A percentile compares a stretch with the other conserved stretches of the same genome.
Evolutionary conservation across 2,113 vertebrate species (phyloP).

Genomic region (Bujurquina vittata): DNA sequence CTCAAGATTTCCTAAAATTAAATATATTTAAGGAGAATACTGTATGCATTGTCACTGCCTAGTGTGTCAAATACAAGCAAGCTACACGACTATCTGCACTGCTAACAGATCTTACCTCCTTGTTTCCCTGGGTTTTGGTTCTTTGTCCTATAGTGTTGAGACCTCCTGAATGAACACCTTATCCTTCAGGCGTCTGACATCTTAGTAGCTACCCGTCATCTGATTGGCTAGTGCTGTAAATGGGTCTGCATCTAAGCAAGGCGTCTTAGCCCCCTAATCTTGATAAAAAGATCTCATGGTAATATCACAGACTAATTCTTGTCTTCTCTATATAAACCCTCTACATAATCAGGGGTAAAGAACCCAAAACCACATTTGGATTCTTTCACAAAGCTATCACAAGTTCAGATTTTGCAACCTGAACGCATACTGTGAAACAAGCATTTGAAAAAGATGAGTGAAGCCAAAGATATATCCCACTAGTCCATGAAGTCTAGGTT

Average conservation of each 20-base stretch:
- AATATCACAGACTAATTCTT: conserved; percentile 76
- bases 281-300: conserved; percentile 73
- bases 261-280: conserved; percentile 84
- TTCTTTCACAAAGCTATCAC: conserved; percentile 2
- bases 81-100: neutral
- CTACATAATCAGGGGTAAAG: conserved; percentile 22
- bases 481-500: neutral
- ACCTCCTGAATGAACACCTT: conserved; percentile 75
- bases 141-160: conserved; percentile 41
- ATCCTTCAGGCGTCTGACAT: conserved; percentile 64
- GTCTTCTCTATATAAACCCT: conserved; percentile 27
- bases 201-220: conserved; percentile 47
- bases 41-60: neutral
- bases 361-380: conserved; percentile 11
- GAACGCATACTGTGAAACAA: neutral
- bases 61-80: neutral
- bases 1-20: neutral
- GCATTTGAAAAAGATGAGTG: neutral
- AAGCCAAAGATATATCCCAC: neutral
- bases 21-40: neutral
- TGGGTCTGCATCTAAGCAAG: conserved; percentile 67
- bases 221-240: conserved; percentile 76
- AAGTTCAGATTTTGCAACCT: neutral
- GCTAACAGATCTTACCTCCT: conserved; percentile 49
- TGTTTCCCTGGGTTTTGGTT: conserved; percentile 41